Base-by-base conservation (phyloP, 2,113 vertebrate species). In the Loxodonta africana region DNA sequence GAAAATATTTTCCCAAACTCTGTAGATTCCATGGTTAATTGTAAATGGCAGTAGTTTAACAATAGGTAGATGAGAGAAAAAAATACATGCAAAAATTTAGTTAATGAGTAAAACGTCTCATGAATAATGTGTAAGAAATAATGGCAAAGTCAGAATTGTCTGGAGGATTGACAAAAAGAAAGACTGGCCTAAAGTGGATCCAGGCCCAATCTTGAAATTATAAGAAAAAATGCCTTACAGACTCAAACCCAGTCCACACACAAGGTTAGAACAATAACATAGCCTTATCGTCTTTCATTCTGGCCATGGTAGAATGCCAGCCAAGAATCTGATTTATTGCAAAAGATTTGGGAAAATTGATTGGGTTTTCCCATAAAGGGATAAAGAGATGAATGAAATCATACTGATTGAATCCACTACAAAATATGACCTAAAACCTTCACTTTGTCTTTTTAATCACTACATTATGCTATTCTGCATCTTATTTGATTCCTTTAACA, bases 71-170 rank as follows among this genome's bases (percentile, higher is more conserved):
- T 57, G 71, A 62, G 69, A 93, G 57, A 93, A 41, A 60, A 57
- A 83, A 92, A 77, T 41, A 28, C 8, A 62, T 62, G 6, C 8
- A n/a, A 93, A 96, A 93, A 28, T 63, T 6, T 17, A 82, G 69
- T 5, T 62, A 15, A 80, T 90, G 12, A 48, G 5, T 53, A 94
- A 80, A 77, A n/a, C 15, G 44, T 26, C 8, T 88, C 33, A 78
- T 93, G 21, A 83, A 76, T 85, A 96, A 65, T 0, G 78, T 82
- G 48, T 95, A 25, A 77, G 28, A 94, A 95, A 41, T 88, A 94
- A 85, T 30, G 8, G 1, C 26, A 90, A 89, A 80, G 1, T 83
- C 20, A 51, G 10, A 57, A 94, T 57, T 46, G 88, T 57, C 84
- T 84, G 63, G 25, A 84, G 10, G 37, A 80, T 2, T 88, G 37